Evolutionary conservation across 2,113 vertebrate species (phyloP).

Genomic region (Tragelaphus scriptus): DNA sequence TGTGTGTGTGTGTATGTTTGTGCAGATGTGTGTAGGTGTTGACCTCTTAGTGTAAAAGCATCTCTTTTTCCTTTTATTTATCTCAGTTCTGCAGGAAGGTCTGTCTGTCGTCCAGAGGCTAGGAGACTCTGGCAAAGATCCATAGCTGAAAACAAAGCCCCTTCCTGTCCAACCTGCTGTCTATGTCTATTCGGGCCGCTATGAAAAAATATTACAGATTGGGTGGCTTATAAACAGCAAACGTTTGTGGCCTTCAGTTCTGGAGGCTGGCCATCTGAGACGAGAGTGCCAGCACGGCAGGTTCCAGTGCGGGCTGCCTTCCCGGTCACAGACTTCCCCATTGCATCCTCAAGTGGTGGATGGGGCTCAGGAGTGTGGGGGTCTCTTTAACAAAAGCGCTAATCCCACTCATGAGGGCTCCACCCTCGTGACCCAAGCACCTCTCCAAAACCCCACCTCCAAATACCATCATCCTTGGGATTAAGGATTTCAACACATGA

Average conservation of each 20-base stretch:
- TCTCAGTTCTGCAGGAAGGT: not conserved
- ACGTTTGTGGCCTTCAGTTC: not conserved
- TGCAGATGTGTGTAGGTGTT: not conserved
- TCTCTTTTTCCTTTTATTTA: not conserved
- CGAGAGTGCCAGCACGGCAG: not conserved
- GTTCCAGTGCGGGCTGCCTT: not conserved
- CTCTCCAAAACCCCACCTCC: not conserved
- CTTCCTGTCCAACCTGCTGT: not conserved
- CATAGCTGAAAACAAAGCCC: not conserved
- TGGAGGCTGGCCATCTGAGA: not conserved
- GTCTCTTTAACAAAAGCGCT: not conserved
- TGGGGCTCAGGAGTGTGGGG: not conserved
- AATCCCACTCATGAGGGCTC: not conserved
- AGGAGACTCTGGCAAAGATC: not conserved
- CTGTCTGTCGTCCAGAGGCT: not conserved
- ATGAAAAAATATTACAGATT: not conserved
- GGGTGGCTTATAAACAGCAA: not conserved
- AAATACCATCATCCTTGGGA: not conserved
- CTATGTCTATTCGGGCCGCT: not conserved
- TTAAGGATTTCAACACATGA: not conserved
- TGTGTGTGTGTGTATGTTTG: rapidly evolving
- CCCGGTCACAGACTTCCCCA: not conserved
- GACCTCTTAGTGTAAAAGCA: not conserved
- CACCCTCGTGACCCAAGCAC: not conserved
- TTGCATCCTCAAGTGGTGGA: not conserved